These are phyloP conservation scores for Athetis lepigone DNA, from an alignment of 2,888 invertebrate species.

Conservation along the genomic window DNA sequence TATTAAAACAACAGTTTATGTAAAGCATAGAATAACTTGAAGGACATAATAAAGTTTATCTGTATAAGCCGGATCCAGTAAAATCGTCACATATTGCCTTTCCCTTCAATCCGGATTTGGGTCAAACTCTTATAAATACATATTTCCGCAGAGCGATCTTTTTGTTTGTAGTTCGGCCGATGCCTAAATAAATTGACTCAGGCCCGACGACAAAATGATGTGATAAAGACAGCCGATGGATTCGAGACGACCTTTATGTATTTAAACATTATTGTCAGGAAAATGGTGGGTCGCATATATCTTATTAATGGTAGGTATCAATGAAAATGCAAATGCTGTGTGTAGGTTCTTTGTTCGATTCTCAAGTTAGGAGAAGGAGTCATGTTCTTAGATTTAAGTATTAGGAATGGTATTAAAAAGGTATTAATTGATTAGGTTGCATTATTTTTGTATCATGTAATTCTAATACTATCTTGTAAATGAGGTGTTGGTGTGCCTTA, in stretches of 20 bases:
- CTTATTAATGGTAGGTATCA: too few species aligned
- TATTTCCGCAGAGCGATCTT: conserved; percentile 30
- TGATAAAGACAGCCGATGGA: conserved; percentile 5
- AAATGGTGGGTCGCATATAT: not conserved
- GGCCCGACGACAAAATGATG: conserved; percentile 20
- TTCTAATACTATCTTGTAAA: too few species aligned
- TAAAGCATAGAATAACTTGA: not conserved
- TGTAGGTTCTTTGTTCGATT: too few species aligned
- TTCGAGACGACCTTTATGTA: conserved; percentile 1
- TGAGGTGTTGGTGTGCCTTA: too few species aligned
- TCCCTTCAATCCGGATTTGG: conserved; percentile 19
- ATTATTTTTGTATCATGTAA: too few species aligned
- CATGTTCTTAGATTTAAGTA: too few species aligned
- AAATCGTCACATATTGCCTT: conserved; percentile 18
- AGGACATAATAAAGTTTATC: not conserved
- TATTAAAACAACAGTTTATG: not conserved
- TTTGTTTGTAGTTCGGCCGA: conserved; percentile 28
- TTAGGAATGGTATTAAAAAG: too few species aligned
- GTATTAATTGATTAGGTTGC: too few species aligned
- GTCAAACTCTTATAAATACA: conserved; percentile 24
- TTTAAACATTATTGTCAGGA: conserved; percentile 5
- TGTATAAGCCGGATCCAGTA: conserved; percentile 7
- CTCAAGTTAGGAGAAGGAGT: too few species aligned
- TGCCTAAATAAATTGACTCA: conserved; percentile 40
- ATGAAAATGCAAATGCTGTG: too few species aligned